These are phyloP conservation scores for Triplophysa bombifrons DNA, from an alignment of 2,797 vertebrate genomes.

Conservation along the genomic window DNA sequence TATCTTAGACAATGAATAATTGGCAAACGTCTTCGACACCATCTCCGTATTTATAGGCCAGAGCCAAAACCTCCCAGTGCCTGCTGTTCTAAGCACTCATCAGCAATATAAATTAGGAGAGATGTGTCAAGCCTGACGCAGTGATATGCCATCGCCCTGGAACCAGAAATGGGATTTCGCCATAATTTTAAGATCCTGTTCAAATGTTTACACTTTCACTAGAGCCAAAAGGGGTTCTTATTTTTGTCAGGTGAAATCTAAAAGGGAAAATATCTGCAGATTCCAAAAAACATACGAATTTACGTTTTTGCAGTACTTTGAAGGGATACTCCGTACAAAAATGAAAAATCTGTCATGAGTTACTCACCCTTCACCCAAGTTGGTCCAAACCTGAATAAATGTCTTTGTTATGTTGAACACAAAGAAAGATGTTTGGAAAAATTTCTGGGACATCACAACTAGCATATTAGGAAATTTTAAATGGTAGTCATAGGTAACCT, in stretches of 20 bases:
- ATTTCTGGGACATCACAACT: no score
- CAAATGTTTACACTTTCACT: constrained; percentile 36
- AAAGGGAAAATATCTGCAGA: not conserved
- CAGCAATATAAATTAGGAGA: constrained; percentile 67
- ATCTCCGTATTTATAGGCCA: constrained; percentile 68
- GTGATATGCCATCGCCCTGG: constrained; percentile 62
- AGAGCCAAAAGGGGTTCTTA: constrained; percentile 14
- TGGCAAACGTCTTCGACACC: constrained; percentile 67
- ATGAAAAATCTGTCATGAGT: no score
- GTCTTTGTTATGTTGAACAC: no score
- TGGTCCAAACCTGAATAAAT: no score
- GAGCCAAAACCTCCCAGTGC: constrained; percentile 64
- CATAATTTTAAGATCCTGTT: constrained; percentile 44
- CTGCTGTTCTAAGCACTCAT: constrained; percentile 62
- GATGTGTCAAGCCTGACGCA: constrained; percentile 61
- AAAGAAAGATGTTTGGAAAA: no score
- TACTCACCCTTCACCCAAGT: no score
- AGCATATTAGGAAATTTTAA: no score
- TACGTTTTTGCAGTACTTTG: not conserved
- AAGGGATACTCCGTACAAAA: no score
- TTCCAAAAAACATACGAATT: not conserved
- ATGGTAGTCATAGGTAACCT: no score
- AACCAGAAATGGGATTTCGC: constrained; percentile 60
- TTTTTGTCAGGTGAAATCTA: constrained; percentile 10
- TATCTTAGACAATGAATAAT: constrained; percentile 61